Evolutionary conservation across 64 coral and sea anemone genomes (phyloP).

Genomic region (Astreopora myriophthalma): DNA sequence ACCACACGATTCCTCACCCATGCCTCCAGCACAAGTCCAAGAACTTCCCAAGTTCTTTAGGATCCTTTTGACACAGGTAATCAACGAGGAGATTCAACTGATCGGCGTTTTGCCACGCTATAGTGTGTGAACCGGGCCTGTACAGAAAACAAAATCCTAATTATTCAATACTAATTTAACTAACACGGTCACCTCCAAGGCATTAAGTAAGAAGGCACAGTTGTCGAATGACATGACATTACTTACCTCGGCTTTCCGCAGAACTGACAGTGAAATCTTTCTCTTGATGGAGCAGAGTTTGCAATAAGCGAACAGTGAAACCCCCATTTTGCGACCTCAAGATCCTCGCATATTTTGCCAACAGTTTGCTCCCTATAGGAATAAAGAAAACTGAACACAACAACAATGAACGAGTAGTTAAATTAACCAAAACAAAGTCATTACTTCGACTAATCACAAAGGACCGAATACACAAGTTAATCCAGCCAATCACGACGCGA

Average conservation of each 20-base stretch:
- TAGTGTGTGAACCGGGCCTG: slow-evolving; percentile 72
- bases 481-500: no score
- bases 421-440: no score
- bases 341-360: slow-evolving; percentile 29
- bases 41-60: slow-evolving; percentile 18
- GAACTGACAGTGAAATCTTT: neutral
- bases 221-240: neutral
- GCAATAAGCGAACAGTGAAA: slow-evolving; percentile 58
- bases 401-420: neutral
- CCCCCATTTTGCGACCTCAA: slow-evolving; percentile 34
- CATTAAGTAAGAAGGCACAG: neutral
- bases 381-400: neutral
- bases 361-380: slow-evolving; percentile 13
- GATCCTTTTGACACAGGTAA: slow-evolving; percentile 27
- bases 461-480: no score
- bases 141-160: neutral
- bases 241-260: slow-evolving; percentile 84
- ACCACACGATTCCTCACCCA: slow-evolving; percentile 44
- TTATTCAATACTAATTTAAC: no score
- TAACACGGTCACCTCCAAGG: no score
- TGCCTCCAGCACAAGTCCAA: slow-evolving; percentile 83
- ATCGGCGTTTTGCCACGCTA: slow-evolving; percentile 71
- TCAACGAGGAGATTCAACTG: slow-evolving; percentile 59
- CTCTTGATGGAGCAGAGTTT: neutral
- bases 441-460: neutral